Evolutionary conservation across 2,888 invertebrate genomes (phyloP), one percentile per base, ranked within the genome.

Genomic region (Drosophila austrosaltans): DNA sequence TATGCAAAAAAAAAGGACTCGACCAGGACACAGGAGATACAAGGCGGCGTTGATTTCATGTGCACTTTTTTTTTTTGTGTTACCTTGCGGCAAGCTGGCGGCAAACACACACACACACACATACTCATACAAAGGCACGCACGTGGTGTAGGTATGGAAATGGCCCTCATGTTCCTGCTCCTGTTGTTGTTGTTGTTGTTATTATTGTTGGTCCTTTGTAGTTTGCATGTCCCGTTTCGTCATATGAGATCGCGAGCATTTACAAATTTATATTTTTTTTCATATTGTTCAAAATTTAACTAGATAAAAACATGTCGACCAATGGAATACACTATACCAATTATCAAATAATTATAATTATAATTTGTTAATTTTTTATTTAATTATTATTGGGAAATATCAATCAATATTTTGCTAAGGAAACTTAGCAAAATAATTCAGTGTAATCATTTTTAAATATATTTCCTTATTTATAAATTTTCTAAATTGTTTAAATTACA

Each of bases 201-300:
- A 71, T 66, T 71, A 57, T 65, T 72, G 80, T 69, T 73, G 64
- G 70, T 76, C 84, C 89, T 84, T 88, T 88, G 84, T 84, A 88
- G 84, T 87, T 84, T 76, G 87, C 82, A 84, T 85, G 85, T 85
- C 89, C 85, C 89, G 85, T 87, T 85, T 84, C 80, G 89, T 87
- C 86, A 85, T 89, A 89, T 87, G 85, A 89, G 89, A 87, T 89
- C 89, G 82, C 79, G 63, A 82, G 75, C 82, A 86, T 86, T 86
- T 86, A 89, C 87, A 87, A 89, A 79, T 89, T 85, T 85, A 12
- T 57, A 36, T 57, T 36, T 54, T 36, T 54, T 30, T 54, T 16
- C n/a, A 30, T 56, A 5, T 39, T 85, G 89, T 88, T 83, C 7
- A 89, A 80, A 88, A 88, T 89, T 89, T 10, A 36, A 36, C 65